Conservation (phyloP, 1,140 invertebrate genomes). For the Chironomus tepperi region DNA sequence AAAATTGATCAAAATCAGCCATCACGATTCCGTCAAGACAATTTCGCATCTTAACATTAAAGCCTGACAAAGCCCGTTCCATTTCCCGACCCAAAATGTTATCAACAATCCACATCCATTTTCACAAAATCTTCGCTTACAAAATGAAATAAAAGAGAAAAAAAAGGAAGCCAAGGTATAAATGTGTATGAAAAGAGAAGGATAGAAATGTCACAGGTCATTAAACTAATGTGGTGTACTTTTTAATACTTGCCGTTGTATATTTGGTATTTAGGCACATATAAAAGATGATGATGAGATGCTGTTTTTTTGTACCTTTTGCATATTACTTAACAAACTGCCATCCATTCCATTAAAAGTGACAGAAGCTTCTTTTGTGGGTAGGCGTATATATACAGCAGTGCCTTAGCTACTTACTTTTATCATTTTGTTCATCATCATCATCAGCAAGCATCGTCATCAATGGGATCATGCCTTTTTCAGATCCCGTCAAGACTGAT, state of each 20-base stretch:
- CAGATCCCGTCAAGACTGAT: no score
- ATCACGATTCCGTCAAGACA: no score
- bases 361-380: not conserved
- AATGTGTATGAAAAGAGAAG: not conserved
- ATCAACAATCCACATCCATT: no score
- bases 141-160: not conserved
- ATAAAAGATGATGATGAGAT: constrained; percentile 13
- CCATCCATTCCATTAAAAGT: not conserved
- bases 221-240: constrained; percentile 14
- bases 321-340: not conserved
- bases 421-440: not conserved
- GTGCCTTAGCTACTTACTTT: not conserved
- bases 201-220: constrained; percentile 12
- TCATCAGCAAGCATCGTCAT: not conserved
- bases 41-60: no score
- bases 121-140: no score
- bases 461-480: not conserved
- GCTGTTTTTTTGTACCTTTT: not conserved
- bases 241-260: not conserved
- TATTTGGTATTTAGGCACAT: not conserved
- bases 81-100: no score
- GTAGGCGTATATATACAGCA: no score
- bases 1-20: no score
- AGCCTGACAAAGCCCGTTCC: no score
- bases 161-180: not conserved